phyloP scores from a whole-genome alignment of 2,113 vertebrate genomes.

The Symphodus melops region DNA sequence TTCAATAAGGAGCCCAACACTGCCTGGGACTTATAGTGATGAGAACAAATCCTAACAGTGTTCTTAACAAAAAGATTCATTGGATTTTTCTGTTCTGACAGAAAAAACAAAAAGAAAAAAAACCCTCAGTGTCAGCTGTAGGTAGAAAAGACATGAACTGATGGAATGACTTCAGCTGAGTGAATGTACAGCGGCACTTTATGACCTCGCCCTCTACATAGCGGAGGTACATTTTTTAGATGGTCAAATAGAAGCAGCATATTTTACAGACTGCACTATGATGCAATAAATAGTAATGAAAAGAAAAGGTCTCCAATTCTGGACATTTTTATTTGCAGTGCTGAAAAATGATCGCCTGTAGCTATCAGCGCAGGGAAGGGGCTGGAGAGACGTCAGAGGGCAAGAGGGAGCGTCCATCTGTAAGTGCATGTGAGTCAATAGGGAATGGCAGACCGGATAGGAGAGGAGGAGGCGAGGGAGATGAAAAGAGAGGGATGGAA shows the following conservation, averaged over 20 bases:
- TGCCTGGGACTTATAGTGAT: too few relatives aligned
- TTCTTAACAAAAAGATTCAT: too few relatives aligned
- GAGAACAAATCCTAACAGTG: too few relatives aligned
- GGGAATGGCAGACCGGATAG: conserved; percentile 38
- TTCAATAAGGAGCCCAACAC: too few relatives aligned
- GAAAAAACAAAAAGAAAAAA: background rate
- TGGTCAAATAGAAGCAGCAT: conserved; percentile 1
- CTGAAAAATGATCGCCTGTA: conserved; percentile 29
- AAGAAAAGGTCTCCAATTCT: conserved; percentile 35
- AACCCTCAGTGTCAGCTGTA: background rate
- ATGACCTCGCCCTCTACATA: conserved; percentile 2
- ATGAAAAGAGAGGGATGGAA: conserved; percentile 43
- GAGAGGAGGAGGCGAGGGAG: conserved; percentile 42
- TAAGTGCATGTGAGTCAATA: conserved; percentile 51
- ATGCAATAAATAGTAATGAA: conserved; percentile 42
- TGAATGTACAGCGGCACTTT: background rate
- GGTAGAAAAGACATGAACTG: background rate
- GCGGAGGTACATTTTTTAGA: conserved; percentile 2
- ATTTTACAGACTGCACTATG: conserved; percentile 12
- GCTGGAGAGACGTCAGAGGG: conserved; percentile 9
- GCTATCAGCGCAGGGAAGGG: conserved; percentile 6
- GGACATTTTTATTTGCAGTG: conserved; percentile 30
- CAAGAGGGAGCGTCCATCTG: conserved; percentile 21
- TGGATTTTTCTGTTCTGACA: background rate
- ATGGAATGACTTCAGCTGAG: conserved; percentile 3